Evolutionary conservation across 2,113 vertebrate genomes (phyloP).

Genomic region (Pelodiscus sinensis): DNA sequence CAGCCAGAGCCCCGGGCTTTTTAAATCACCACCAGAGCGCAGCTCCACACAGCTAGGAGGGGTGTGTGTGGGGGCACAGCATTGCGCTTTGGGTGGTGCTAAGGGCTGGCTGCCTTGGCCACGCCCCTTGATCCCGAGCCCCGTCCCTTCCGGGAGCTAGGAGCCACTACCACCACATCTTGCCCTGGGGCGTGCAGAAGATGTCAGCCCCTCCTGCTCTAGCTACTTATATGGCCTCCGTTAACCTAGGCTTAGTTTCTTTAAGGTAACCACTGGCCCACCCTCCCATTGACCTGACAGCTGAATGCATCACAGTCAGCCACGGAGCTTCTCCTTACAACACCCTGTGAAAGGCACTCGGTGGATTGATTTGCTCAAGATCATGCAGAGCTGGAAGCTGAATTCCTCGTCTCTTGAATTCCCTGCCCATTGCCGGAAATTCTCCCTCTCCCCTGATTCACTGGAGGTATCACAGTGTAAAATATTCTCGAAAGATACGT

Average conservation of each 20-base stretch:
- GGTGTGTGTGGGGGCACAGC: too few species aligned
- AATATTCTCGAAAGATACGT: neutral
- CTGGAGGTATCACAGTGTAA: neutral
- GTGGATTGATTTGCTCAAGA: conserved; percentile 16
- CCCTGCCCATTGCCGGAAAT: neutral
- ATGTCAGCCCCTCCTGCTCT: neutral
- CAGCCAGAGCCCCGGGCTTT: too few species aligned
- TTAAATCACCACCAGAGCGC: too few species aligned
- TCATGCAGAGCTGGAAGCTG: conserved; percentile 45
- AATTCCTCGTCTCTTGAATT: neutral
- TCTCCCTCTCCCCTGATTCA: neutral
- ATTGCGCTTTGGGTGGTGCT: too few species aligned
- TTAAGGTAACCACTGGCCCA: neutral
- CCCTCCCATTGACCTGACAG: neutral
- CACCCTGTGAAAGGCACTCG: conserved; percentile 2
- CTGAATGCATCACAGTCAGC: too few species aligned
- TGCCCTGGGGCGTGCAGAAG: too few species aligned
- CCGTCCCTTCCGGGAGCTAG: too few species aligned
- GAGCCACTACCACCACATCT: too few species aligned
- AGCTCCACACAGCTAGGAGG: too few species aligned
- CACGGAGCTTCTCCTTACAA: too few species aligned
- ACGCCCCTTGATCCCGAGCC: too few species aligned
- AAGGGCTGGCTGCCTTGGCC: too few species aligned
- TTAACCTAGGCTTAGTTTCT: conserved; percentile 14
- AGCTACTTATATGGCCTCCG: conserved; percentile 64